Evolutionary conservation across 2,113 vertebrate genomes (phyloP).

Genomic region (Pipa parva): DNA sequence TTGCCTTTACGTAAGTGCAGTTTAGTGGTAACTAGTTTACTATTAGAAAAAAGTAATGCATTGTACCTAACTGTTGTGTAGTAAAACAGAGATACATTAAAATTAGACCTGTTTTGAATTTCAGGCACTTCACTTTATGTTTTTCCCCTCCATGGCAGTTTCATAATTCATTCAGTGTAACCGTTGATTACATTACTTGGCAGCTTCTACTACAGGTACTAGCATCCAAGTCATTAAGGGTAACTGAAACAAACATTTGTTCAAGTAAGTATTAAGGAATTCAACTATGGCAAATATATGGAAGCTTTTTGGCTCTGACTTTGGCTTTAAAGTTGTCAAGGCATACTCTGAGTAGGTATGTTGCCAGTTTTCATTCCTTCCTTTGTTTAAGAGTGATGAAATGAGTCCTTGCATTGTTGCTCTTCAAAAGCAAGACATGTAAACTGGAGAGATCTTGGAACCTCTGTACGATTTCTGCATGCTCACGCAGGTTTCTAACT

Average conservation of each 20-base stretch:
- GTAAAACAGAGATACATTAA: too few relatives aligned
- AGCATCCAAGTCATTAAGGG: slow-evolving; percentile 23
- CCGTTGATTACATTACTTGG: slow-evolving; percentile 8
- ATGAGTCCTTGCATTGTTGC: slow-evolving; percentile 30
- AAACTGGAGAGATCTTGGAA: slow-evolving; percentile 26
- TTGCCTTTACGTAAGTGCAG: too few relatives aligned
- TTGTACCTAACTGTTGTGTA: too few relatives aligned
- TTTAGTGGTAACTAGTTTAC: too few relatives aligned
- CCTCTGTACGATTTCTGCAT: slow-evolving; percentile 18
- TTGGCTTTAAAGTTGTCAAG: slow-evolving; percentile 30
- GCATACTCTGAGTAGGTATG: slow-evolving; percentile 27
- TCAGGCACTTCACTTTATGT: too few relatives aligned
- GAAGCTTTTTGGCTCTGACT: slow-evolving; percentile 15
- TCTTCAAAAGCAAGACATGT: slow-evolving; percentile 38
- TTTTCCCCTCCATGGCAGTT: too few relatives aligned
- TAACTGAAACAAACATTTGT: slow-evolving; percentile 33
- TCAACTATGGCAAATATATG: slow-evolving; percentile 21
- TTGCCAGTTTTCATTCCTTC: slow-evolving; percentile 33
- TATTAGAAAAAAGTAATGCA: too few relatives aligned
- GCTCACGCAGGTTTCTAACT: slow-evolving; percentile 20
- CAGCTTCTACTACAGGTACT: not conserved
- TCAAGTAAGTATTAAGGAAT: slow-evolving; percentile 29
- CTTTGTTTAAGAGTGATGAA: slow-evolving; percentile 30
- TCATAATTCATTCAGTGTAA: not conserved
- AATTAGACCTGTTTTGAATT: too few relatives aligned